Evolutionary conservation across 2,888 invertebrate species (phyloP).

Genomic region (Megastigmus dorsalis): DNA sequence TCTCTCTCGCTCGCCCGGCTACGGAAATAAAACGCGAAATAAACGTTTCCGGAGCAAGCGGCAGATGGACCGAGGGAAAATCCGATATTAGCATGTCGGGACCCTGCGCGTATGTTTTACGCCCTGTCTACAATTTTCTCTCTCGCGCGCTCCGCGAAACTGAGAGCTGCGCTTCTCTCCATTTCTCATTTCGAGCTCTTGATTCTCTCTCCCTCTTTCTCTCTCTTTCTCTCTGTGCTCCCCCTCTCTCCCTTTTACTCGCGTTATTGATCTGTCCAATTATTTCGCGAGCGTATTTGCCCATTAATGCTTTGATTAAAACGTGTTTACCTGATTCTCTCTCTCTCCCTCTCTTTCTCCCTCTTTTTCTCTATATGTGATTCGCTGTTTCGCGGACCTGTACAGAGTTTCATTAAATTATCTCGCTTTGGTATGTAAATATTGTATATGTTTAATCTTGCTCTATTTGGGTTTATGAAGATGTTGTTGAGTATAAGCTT

Average conservation of each 20-base stretch:
- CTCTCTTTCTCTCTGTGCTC: background rate
- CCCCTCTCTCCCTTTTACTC: background rate
- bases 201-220: background rate
- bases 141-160: too few species aligned
- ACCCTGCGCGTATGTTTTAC: too few species aligned
- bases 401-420: too few species aligned
- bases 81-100: slow-evolving; percentile 38
- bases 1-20: background rate
- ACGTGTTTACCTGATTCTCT: slow-evolving; percentile 11
- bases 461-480: too few species aligned
- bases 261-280: slow-evolving; percentile 10
- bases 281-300: background rate
- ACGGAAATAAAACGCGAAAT: slow-evolving; percentile 52
- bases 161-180: too few species aligned
- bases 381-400: too few species aligned
- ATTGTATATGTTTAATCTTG: too few species aligned
- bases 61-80: slow-evolving; percentile 39
- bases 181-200: slow-evolving; percentile 9
- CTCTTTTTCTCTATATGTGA: too few species aligned
- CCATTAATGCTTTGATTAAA: slow-evolving; percentile 15
- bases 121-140: too few species aligned
- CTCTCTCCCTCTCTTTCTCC: too few species aligned
- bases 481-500: too few species aligned
- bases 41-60: slow-evolving; percentile 41
- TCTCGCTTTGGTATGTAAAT: too few species aligned